These are phyloP conservation scores for Cacoxenus indagator DNA, from an alignment of 2,888 invertebrate genomes.

Conservation along the genomic window DNA sequence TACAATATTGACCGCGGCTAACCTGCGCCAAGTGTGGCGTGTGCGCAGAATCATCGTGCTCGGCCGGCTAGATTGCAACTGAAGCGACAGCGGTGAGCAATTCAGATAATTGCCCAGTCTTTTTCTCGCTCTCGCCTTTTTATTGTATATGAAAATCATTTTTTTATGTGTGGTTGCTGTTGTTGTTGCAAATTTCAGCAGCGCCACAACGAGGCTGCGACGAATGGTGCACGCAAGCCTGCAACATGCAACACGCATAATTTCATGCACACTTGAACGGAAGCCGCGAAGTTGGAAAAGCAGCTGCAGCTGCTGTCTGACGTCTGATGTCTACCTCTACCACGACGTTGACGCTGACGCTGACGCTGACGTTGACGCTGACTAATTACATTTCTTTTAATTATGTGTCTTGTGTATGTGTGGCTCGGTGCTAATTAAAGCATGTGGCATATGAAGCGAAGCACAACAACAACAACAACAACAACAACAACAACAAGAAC, in stretches of 20 bases:
- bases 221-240: slow-evolving; percentile 3
- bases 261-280: slow-evolving; percentile 60
- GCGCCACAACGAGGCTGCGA: slow-evolving; percentile 22
- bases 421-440: slow-evolving; percentile 14
- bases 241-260: slow-evolving; percentile 56
- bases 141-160: slow-evolving; percentile 4
- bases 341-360: slow-evolving; percentile 6
- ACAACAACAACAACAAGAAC: background rate
- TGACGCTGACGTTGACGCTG: slow-evolving; percentile 7
- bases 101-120: slow-evolving; percentile 8
- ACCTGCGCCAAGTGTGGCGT: slow-evolving; percentile 65
- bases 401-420: background rate
- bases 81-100: slow-evolving; percentile 34
- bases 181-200: slow-evolving; percentile 32
- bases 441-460: background rate
- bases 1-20: slow-evolving; percentile 27
- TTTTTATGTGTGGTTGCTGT: background rate
- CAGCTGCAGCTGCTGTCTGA: slow-evolving; percentile 30
- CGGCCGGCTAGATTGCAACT: slow-evolving; percentile 52
- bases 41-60: slow-evolving; percentile 65
- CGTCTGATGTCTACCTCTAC: too few species aligned
- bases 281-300: slow-evolving; percentile 32
- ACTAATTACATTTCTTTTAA: slow-evolving; percentile 13
- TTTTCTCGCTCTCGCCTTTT: slow-evolving; percentile 10
- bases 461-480: background rate